Conservation (phyloP, 2,888 invertebrate genomes). For the Sminthurinus aureus region DNA sequence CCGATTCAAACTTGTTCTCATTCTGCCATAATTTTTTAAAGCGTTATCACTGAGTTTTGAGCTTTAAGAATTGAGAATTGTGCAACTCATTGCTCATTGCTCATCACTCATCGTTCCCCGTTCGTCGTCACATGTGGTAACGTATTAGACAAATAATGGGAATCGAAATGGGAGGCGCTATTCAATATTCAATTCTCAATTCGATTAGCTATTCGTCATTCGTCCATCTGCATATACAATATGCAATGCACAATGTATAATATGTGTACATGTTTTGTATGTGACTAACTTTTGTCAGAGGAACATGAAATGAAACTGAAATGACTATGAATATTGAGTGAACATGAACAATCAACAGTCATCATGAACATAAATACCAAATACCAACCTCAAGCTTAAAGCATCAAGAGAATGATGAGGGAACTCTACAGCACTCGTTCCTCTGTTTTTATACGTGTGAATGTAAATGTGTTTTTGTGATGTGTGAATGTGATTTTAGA, state of each 20-base stretch:
- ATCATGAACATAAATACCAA: not conserved
- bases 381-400: not conserved
- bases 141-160: not conserved
- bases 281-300: not conserved
- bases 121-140: not conserved
- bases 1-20: no score
- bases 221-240: not conserved
- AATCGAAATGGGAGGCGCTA: not conserved
- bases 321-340: conserved; percentile 20
- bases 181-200: no score
- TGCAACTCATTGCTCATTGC: not conserved
- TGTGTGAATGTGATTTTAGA: no score
- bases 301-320: not conserved
- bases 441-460: no score
- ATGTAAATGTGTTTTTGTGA: no score
- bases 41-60: no score
- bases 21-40: no score
- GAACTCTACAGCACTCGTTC: no score
- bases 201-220: not conserved
- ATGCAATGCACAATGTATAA: not conserved
- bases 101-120: no score
- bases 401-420: no score
- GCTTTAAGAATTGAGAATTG: no score
- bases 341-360: not conserved
- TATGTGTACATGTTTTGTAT: not conserved